Conservation (phyloP, 2,797 vertebrate genomes). For the Poeciliopsis gracilis region DNA sequence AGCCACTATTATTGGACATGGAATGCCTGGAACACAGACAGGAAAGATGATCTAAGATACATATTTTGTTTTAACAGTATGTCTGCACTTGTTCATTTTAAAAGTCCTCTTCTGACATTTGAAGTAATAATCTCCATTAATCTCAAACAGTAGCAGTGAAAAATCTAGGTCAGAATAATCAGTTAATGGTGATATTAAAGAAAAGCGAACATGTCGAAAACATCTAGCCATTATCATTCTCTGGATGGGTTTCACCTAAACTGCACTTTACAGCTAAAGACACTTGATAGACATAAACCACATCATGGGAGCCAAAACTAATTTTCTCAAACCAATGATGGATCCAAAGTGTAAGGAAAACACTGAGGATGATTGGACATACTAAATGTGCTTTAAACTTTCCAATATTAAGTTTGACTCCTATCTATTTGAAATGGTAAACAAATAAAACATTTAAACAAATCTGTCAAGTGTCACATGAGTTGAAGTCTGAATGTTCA, state of each 20-base stretch:
- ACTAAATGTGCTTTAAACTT: background rate
- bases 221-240: background rate
- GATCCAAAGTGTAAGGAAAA: background rate
- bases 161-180: constrained; percentile 5
- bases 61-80: background rate
- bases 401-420: background rate
- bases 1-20: constrained; percentile 92
- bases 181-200: background rate
- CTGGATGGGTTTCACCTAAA: background rate
- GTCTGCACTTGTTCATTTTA: background rate
- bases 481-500: background rate
- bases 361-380: background rate
- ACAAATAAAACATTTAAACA: constrained; percentile 9
- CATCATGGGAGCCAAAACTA: background rate
- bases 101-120: background rate
- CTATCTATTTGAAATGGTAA: background rate
- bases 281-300: background rate
- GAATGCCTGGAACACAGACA: constrained; percentile 84
- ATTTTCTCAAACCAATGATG: background rate
- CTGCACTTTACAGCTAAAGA: background rate
- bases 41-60: background rate
- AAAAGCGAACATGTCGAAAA: background rate
- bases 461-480: background rate
- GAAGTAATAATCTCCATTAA: background rate
- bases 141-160: background rate